Evolutionary conservation across 1,140 invertebrate genomes (phyloP), one percentile per base, ranked within the genome.

Genomic region (Trachymyrmex cornetzi): DNA sequence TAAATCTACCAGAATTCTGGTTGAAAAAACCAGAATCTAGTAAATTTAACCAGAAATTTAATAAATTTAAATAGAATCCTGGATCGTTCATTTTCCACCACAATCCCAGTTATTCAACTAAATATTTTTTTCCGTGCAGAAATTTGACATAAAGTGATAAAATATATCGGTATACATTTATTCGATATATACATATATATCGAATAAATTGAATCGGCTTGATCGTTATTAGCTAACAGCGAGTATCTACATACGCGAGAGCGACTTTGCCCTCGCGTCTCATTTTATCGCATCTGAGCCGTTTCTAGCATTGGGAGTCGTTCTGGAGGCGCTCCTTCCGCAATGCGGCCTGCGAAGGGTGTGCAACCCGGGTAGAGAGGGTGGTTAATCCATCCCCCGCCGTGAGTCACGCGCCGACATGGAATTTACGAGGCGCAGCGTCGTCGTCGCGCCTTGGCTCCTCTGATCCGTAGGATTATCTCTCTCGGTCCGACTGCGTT

Each of bases 401-500:
- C 71, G 86, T 91, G 90, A 91, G 89, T 91, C 90, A 91, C 89
- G 87, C 89, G 87, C 61, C 75, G 77, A 30, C 69, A 69, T 82
- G 77, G 89, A 91, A 91, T 91, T 91, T 91, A 91, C 90, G 90
- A 88, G 89, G 80, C 81, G 77, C 66, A 69, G 53, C 77, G 48
- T 77, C 77, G 77, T 82, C 74, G 77, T 85, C 69, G 72, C 72
- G 82, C 69, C 77, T 77, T 34, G 53, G 86, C 27, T 89, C 72
- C 88, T 84, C 84, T 87, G 90, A 91, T 90, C 87, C 90, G 53
- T 69, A 55, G 90, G 89, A 91, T 91, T 91, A 91, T 91, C 89
- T 87, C 64, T 75, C 66, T 82, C 75, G 24, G 77, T 11, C n/a
- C 48, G 77, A 69, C 48, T 80, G 80, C 61, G 71, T 86, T 55